These are phyloP conservation scores for Gephyroberyx darwinii DNA, from an alignment of 2,797 vertebrate genomes.

Conservation along the genomic window DNA sequence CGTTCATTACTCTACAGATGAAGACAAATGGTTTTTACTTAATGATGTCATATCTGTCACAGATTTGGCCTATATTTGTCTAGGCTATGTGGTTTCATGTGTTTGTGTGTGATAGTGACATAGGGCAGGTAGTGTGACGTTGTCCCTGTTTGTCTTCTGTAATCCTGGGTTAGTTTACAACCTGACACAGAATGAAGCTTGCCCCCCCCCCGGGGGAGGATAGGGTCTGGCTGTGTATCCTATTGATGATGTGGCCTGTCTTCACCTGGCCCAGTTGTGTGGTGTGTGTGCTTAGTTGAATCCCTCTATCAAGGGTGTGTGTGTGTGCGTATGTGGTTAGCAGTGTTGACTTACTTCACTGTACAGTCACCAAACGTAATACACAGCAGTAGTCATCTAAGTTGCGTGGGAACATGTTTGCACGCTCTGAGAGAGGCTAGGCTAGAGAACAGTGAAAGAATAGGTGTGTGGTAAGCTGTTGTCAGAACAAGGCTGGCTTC, in stretches of 20 bases:
- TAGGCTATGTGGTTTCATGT: not conserved
- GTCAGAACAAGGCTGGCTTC: slow-evolving; percentile 52
- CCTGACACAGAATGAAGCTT: slow-evolving; percentile 33
- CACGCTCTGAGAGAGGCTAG: slow-evolving; percentile 32
- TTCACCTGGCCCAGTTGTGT: slow-evolving; percentile 36
- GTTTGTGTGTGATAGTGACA: slow-evolving; percentile 1
- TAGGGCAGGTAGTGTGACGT: not conserved
- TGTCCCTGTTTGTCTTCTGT: slow-evolving; percentile 3
- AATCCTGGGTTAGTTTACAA: slow-evolving; percentile 29
- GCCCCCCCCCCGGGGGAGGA: slow-evolving; percentile 16
- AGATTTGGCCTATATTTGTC: slow-evolving; percentile 14
- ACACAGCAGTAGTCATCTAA: slow-evolving; percentile 58
- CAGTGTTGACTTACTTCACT: slow-evolving; percentile 32
- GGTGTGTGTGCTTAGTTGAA: slow-evolving; percentile 29
- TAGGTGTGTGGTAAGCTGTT: slow-evolving; percentile 38
- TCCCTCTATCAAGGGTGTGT: slow-evolving; percentile 31
- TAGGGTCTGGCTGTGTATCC: slow-evolving; percentile 38
- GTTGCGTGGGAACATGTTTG: slow-evolving; percentile 69
- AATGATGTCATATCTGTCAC: not conserved
- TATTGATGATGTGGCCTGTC: slow-evolving; percentile 25
- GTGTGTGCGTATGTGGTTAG: slow-evolving; percentile 12
- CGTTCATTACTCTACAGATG: not conserved
- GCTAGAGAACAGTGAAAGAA: slow-evolving; percentile 46
- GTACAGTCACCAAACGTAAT: slow-evolving; percentile 21
- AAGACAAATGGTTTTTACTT: not conserved